These are phyloP conservation scores for Thunnus albacares DNA, from an alignment of 2,797 vertebrate genomes.

Conservation along the genomic window DNA sequence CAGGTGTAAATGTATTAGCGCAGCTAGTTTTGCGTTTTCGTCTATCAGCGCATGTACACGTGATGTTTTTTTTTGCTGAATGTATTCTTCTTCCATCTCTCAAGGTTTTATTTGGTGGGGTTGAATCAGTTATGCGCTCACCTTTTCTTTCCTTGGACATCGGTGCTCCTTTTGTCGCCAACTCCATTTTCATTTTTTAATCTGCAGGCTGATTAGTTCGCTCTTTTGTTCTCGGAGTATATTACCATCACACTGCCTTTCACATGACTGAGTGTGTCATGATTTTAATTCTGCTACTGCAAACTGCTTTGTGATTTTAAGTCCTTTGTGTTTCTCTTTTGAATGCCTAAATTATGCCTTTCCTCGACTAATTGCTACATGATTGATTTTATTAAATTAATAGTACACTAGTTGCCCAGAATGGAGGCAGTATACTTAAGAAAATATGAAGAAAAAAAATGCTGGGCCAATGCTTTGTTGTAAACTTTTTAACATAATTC, in stretches of 20 bases:
- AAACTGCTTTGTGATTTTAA: constrained; percentile 73
- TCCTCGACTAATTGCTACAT: constrained; percentile 72
- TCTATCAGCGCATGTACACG: constrained; percentile 8
- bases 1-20: constrained; percentile 50
- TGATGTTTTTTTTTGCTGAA: constrained; percentile 6
- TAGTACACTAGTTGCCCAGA: constrained; percentile 49
- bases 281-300: constrained; percentile 71
- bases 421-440: not conserved
- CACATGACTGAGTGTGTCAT: constrained; percentile 66
- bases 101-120: constrained; percentile 44
- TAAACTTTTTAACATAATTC: constrained; percentile 27
- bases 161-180: constrained; percentile 65
- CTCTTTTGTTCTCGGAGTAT: constrained; percentile 72
- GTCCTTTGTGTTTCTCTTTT: constrained; percentile 74
- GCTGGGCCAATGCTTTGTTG: not conserved
- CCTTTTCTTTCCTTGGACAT: constrained; percentile 51
- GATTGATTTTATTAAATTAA: constrained; percentile 75
- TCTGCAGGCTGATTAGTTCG: constrained; percentile 70
- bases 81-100: constrained; percentile 27
- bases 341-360: constrained; percentile 60
- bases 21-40: constrained; percentile 47
- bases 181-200: constrained; percentile 59
- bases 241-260: constrained; percentile 65
- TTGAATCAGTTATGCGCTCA: constrained; percentile 40
- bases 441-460: constrained; percentile 24